Evolutionary conservation across 2,113 vertebrate species (phyloP).

Genomic region (Glaucomys volans): DNA sequence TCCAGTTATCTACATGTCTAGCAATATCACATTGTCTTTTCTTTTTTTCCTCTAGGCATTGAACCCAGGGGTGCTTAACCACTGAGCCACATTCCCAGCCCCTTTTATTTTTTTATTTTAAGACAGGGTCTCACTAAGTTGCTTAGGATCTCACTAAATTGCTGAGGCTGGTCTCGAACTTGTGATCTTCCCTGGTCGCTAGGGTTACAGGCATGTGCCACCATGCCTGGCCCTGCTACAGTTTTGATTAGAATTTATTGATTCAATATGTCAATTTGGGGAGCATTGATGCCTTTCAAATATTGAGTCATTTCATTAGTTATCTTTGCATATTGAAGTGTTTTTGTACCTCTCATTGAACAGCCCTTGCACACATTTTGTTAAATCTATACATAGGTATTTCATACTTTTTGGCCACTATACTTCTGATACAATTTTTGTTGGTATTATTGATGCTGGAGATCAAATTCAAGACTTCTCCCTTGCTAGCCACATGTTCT

Average conservation of each 20-base stretch:
- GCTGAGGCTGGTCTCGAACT: too few relatives aligned
- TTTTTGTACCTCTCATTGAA: neutral
- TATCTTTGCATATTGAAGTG: neutral
- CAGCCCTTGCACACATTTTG: neutral
- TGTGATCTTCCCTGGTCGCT: too few relatives aligned
- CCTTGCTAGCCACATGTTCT: too few relatives aligned
- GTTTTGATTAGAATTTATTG: neutral
- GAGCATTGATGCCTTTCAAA: neutral
- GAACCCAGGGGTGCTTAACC: too few relatives aligned
- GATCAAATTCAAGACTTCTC: too few relatives aligned
- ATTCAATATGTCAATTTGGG: neutral
- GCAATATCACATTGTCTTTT: neutral
- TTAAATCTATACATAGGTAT: neutral
- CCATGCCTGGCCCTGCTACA: neutral
- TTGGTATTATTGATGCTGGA: too few relatives aligned
- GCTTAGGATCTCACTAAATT: too few relatives aligned
- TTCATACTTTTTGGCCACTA: neutral
- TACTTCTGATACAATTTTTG: neutral
- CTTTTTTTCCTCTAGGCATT: too few relatives aligned
- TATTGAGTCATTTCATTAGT: neutral
- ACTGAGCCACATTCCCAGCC: too few relatives aligned
- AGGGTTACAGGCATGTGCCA: too few relatives aligned
- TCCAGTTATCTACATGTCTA: neutral
- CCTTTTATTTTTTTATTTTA: too few relatives aligned
- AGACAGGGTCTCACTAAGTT: too few relatives aligned